Percentiles rank a stretch among this genome's conserved stretches.
Conservation (phyloP, 2,797 vertebrate species). For the Picus viridis region DNA sequence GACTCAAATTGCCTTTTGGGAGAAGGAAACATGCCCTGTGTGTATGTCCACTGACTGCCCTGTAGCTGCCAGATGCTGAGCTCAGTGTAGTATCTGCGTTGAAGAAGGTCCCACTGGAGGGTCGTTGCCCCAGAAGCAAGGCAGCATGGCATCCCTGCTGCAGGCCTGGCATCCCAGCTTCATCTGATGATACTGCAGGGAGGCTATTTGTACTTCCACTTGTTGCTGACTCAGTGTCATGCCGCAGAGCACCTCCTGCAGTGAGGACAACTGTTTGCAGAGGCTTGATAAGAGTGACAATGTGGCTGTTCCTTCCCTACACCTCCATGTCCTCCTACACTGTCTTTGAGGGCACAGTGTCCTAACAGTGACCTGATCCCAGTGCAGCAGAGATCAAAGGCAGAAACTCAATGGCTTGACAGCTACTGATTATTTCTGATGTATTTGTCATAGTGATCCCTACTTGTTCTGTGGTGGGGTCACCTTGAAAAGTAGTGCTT, state of each 20-base stretch:
- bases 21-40: too few relatives aligned
- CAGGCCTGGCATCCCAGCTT: not conserved
- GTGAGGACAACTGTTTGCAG: not conserved
- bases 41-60: not conserved
- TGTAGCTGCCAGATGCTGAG: not conserved
- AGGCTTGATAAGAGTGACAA: not conserved
- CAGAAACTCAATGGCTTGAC: not conserved
- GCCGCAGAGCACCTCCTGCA: not conserved
- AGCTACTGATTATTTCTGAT: not conserved
- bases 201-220: not conserved
- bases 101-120: not conserved
- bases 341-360: not conserved
- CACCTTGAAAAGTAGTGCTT: not conserved
- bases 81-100: not conserved
- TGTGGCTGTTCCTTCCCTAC: not conserved
- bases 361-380: not conserved
- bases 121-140: accelerated
- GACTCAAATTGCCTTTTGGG: not conserved
- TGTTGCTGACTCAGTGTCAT: accelerated
- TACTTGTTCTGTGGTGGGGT: not conserved
- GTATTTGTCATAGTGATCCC: not conserved
- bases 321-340: not conserved
- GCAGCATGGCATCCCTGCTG: not conserved
- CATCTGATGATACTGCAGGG: not conserved
- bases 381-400: not conserved